Evolutionary conservation across 2,797 vertebrate species (phyloP), one percentile per base, ranked within the genome.

Genomic region (Ctenopoma multispine): DNA sequence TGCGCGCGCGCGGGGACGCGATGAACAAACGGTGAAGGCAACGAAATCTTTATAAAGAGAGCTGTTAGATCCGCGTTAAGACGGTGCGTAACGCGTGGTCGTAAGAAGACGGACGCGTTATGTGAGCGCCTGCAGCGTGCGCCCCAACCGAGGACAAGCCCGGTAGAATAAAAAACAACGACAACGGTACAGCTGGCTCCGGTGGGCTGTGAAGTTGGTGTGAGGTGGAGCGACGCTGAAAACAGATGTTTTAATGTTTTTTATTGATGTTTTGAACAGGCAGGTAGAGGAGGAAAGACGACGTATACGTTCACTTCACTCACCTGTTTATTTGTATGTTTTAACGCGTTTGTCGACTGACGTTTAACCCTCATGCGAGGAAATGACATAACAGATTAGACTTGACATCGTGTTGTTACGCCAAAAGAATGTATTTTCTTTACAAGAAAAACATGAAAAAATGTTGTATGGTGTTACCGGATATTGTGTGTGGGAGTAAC

Each of bases 21-120:
- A 57, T 59, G 43, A 60, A 73, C 34, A 34, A 63, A 58, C 34
- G 63, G 40, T 51, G 15, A 36, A 60, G 31, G 66, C 46, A 90
- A 89, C 87, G 85, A 90, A 92, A 89, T 87, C 20, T 80, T 55
- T 12, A n/a, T 1, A 40, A 41, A 48, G 63, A 24, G 56, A 71
- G 50, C 36, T 34, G 77, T 34, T 14, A 15, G 38, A 31, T 70
- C 34, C 0, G 58, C 65, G 68, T 5, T 7, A 1, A 3, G 70
- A 64, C 31, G 60, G 65, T 24, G 77, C 74, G 77, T 69, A 67
- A 72, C 64, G 57, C 72, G 72, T 69, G 72, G 63, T 13, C 58
- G 51, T 0, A 36, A 51, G 24, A 59, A 72, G 61, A 38, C 66
- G n/a, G 48, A 21, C n/a, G 53, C 50, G 72, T 87, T 85, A 83